Evolutionary conservation across 2,888 invertebrate species (phyloP).

Genomic region (Epirrita christyi): DNA sequence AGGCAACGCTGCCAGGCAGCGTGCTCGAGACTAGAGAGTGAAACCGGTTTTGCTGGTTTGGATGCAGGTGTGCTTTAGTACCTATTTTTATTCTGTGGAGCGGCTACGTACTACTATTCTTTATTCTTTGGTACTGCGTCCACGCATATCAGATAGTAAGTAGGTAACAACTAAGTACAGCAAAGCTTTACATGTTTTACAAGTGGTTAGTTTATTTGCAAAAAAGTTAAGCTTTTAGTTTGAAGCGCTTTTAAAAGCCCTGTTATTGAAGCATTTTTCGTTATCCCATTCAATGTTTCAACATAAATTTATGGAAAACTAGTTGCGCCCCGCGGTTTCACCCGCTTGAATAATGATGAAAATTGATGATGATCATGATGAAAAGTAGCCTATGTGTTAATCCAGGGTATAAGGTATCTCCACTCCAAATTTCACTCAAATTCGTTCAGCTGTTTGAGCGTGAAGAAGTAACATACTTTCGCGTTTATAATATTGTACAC

Average conservation of each 20-base stretch:
- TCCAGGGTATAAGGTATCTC: no score
- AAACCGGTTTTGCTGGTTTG: slow-evolving; percentile 80
- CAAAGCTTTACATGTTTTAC: neutral
- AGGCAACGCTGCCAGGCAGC: slow-evolving; percentile 40
- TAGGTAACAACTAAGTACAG: neutral
- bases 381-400: no score
- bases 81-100: slow-evolving; percentile 18
- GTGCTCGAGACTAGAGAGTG: slow-evolving; percentile 64
- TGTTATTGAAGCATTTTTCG: neutral
- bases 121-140: slow-evolving; percentile 12
- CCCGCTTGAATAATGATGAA: no score
- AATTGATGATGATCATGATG: no score
- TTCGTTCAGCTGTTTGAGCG: no score
- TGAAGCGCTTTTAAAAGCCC: neutral
- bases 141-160: slow-evolving; percentile 8
- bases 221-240: neutral
- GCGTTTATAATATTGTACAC: no score
- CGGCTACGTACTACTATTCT: neutral
- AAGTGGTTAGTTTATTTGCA: neutral
- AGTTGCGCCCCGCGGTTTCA: no score
- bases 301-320: no score
- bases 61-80: slow-evolving; percentile 69
- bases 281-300: no score
- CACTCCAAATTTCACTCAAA: no score
- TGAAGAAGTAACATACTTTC: no score